Conservation (phyloP, 2,888 invertebrate species). For the Sphaerophoria taeniata region DNA sequence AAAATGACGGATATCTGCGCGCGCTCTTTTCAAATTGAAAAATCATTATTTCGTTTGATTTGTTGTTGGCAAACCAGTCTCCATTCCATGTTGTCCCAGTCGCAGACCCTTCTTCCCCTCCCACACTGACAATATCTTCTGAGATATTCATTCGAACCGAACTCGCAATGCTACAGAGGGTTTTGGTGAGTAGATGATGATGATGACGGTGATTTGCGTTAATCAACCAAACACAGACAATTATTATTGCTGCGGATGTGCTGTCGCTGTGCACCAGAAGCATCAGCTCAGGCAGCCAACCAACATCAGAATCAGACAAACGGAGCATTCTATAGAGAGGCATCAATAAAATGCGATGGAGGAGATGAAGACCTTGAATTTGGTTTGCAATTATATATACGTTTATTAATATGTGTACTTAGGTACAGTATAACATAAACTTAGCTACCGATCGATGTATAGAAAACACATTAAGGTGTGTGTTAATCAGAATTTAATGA, state of each 20-base stretch:
- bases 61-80: conserved; percentile 59
- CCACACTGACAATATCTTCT: neutral
- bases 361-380: conserved; percentile 72
- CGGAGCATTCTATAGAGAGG: conserved; percentile 34
- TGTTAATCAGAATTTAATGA: conserved; percentile 71
- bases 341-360: conserved; percentile 69
- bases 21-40: conserved; percentile 72
- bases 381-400: conserved; percentile 68
- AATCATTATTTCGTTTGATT: conserved; percentile 71
- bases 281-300: neutral
- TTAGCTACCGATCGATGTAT: neutral
- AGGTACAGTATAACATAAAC: neutral
- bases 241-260: conserved; percentile 62
- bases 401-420: conserved; percentile 20
- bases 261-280: conserved; percentile 42
- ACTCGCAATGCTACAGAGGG: conserved; percentile 10
- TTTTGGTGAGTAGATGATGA: conserved; percentile 46
- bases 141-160: conserved; percentile 13
- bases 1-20: conserved; percentile 70
- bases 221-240: conserved; percentile 71
- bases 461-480: conserved; percentile 47
- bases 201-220: conserved; percentile 71
- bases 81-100: conserved; percentile 1
- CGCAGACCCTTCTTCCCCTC: neutral
- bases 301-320: conserved; percentile 38